Evolutionary conservation across 64 coral and sea anemone genomes (phyloP).

Genomic region (Orbicella faveolata): DNA sequence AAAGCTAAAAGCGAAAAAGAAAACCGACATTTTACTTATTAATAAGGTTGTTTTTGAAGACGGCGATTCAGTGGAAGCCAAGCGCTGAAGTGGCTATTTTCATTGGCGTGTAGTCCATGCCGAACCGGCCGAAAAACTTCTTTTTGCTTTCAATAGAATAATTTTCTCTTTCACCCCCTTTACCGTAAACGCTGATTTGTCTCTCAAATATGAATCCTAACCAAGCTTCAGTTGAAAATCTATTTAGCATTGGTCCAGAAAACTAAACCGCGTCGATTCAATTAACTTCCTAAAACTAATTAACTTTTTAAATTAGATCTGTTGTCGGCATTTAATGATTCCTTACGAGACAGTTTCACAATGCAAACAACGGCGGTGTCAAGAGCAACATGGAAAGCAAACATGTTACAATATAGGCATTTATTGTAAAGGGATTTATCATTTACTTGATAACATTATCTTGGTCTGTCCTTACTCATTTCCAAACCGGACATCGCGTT

Average conservation of each 20-base stretch:
- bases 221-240: not conserved
- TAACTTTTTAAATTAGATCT: constrained; percentile 13
- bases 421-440: constrained; percentile 12
- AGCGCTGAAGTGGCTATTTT: too few species aligned
- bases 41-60: too few species aligned
- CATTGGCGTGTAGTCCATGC: not conserved
- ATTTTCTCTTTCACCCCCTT: not conserved
- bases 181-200: not conserved
- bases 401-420: not conserved
- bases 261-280: not conserved
- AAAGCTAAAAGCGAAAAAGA: not conserved
- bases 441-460: constrained; percentile 25
- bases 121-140: not conserved
- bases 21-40: not conserved
- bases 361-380: constrained; percentile 7
- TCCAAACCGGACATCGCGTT: not conserved
- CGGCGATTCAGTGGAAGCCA: too few species aligned
- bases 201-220: not conserved
- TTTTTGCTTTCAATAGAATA: not conserved
- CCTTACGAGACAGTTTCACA: constrained; percentile 14
- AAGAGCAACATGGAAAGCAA: constrained; percentile 15
- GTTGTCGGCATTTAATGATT: constrained; percentile 11
- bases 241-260: not conserved
- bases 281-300: constrained; percentile 26
- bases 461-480: not conserved